Evolutionary conservation across 2,888 invertebrate species (phyloP).

Genomic region (Lucinisca nassula): DNA sequence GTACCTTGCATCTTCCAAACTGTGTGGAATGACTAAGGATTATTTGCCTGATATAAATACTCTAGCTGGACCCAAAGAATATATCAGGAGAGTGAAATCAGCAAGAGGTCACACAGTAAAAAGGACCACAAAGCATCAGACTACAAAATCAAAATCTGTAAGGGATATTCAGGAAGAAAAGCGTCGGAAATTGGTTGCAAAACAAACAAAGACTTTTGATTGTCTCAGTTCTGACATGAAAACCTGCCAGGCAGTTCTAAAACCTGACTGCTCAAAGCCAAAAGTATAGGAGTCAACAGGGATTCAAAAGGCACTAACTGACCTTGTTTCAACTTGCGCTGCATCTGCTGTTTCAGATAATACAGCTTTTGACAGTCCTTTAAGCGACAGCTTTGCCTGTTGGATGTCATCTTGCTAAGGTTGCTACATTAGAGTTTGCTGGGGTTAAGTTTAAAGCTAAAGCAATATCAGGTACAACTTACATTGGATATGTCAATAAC

Average conservation of each 20-base stretch:
- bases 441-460: not conserved
- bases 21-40: not conserved
- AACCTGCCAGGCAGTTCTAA: not conserved
- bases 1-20: slow-evolving; percentile 16
- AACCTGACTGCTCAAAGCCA: not conserved
- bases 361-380: too few species aligned
- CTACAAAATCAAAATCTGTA: not conserved
- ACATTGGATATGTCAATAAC: slow-evolving; percentile 10
- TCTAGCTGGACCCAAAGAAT: slow-evolving; percentile 4
- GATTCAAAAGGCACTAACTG: not conserved
- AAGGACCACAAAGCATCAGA: not conserved
- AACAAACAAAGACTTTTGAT: not conserved
- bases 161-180: not conserved
- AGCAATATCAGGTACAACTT: not conserved
- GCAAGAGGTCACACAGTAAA: slow-evolving; percentile 26
- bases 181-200: not conserved
- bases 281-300: not conserved
- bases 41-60: not conserved
- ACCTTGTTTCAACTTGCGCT: too few species aligned
- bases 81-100: slow-evolving; percentile 10
- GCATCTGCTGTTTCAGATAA: too few species aligned
- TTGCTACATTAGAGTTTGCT: not conserved
- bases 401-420: too few species aligned
- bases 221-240: not conserved
- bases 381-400: too few species aligned